Base-by-base conservation (phyloP, 2,113 vertebrate genomes). In the Tetrao urogallus region DNA sequence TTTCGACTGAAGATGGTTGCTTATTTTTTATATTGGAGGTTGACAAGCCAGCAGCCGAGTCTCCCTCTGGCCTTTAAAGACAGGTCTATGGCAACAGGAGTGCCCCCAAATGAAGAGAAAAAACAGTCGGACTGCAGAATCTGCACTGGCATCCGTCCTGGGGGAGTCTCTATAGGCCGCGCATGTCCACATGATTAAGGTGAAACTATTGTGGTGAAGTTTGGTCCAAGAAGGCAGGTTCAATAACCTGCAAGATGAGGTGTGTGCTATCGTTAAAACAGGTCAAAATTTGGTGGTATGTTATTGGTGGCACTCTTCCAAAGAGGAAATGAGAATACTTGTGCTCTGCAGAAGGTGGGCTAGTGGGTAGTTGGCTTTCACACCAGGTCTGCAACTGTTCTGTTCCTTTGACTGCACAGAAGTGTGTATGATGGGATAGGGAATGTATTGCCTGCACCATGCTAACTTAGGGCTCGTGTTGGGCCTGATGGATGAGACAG, bases 381-480 rank as follows among this genome's bases (percentile, higher is more conserved):
- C 48, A 69, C 20, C 0, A 0, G 63, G 70, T 25, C 40, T 43
- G 63, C 71, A 69, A 11, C 58, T 56, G 64, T 14, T 88, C 61
- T 36, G 43, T 5, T 70, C 54, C 56, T n/a, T 52, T 79, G 79
- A 64, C 56, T 32, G 69, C 79, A 67, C 76, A 80, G 93, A 82
- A 72, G 72, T 77, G 84, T 34, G 19, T 47, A 13, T 40, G 63
- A 32, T 63, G 72, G 63, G 67, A 32, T 9, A 12, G 16, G 30
- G 54, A 79, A 30, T 1, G 7, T 5, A 24, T 25, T 60, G 85
- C 69, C 79, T 79, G 2, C 0, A 0, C 10, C 0, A 0, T 19
- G 30, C 61, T 34, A n/a, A n/a, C 38, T 32, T 8, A n/a, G 25
- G 64, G 67, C 64, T 13, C 43, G 67, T 1, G 2, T 1, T 16